Evolutionary conservation across 2,888 invertebrate genomes (phyloP), one percentile per base, ranked within the genome.

Genomic region (Diarsia brunnea): DNA sequence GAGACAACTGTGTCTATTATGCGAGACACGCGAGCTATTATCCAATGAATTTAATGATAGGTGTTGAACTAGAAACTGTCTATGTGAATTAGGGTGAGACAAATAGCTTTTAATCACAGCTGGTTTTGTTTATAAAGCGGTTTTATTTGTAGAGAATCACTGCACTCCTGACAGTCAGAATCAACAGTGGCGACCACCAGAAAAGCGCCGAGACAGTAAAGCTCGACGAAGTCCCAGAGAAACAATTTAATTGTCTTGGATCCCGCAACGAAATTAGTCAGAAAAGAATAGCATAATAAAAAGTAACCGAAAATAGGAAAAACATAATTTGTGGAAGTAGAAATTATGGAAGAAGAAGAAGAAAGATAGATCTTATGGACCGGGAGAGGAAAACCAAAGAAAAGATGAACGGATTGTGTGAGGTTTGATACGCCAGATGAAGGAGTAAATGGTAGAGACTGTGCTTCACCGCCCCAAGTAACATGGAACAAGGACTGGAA

Each of bases 21-120:
- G 60, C 10, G 73, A 70, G 60, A 72, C 87, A 86, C 83, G 86
- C 86, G 72, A 82, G 71, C 73, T 71, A 75, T 79, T 76, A 79
- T 84, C 58, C 81, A 79, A 64, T 86, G 58, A 67, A 61, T 74
- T 27, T 78, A 77, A 84, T 78, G 12, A 74, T 64, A 84, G 67
- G 49, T 73, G 64, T 75, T 79, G 73, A 82, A 84, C 77, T 86
- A 82, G 84, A 78, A 84, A 84, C 69, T 75, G 71, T 71, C 60
- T 43, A 49, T 14, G 24, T 65, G 61, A 77, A 82, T 79, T 69
- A 79, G 72, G 75, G 49, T 72, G 67, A 71, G 64, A 69, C 72
- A 71, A 69, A 73, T 71, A 53, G 68, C n/a, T 63, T 51, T 24
- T 16, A 79, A 58, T 38, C 51, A 55, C 58, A 73, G 11, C 47